A percentile compares a stretch with the other conserved stretches of the same genome.
Evolutionary conservation across 2,113 vertebrate genomes (phyloP).

Genomic region (Burhinus oedicnemus): DNA sequence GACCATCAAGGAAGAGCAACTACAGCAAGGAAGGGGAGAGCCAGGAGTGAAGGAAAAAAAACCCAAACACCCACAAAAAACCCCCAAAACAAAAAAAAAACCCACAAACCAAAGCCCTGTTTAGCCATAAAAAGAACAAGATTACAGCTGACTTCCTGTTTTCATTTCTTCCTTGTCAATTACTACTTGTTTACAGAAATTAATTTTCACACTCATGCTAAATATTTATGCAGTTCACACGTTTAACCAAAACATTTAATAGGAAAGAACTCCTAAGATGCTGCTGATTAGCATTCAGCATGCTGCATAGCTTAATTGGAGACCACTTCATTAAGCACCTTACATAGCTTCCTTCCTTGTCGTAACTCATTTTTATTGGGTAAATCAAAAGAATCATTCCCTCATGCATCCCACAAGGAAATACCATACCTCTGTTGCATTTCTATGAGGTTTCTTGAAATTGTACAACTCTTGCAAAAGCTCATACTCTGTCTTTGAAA

Average conservation of each 20-base stretch:
- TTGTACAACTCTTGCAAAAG: conserved; percentile 89
- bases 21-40: not conserved
- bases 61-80: no score
- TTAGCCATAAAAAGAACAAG: not conserved
- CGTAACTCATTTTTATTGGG: not conserved
- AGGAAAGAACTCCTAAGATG: not conserved
- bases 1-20: not conserved
- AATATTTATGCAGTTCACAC: not conserved
- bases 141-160: not conserved
- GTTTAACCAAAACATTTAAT: not conserved
- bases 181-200: not conserved
- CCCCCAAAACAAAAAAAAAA: not conserved
- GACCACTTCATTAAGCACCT: conserved; percentile 11
- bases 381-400: not conserved
- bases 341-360: not conserved
- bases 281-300: not conserved
- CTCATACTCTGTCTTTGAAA: conserved; percentile 86
- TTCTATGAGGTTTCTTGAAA: conserved; percentile 83
- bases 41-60: accelerated
- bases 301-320: not conserved
- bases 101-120: not conserved
- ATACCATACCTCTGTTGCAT: conserved; percentile 80
- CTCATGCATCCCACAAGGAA: not conserved
- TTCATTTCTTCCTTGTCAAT: not conserved
- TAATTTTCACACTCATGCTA: not conserved